Base-by-base conservation (phyloP, 2,113 vertebrate species). In the Anarrhichthys ocellatus region DNA sequence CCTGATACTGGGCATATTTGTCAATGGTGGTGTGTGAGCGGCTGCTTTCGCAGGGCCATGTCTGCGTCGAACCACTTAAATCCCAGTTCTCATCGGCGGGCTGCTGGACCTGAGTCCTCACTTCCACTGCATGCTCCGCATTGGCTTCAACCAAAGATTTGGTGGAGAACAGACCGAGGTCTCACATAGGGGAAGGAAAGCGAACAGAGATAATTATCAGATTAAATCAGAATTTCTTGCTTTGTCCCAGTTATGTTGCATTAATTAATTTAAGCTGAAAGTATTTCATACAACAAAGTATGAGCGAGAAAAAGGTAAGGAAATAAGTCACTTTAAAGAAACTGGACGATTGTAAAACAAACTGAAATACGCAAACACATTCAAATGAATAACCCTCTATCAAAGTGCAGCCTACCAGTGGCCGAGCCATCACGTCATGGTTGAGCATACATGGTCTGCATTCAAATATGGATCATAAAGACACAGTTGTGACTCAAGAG, bases 41-140 rank as follows among this genome's bases (percentile, higher is more conserved):
- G 88, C 97, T 97, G 91, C 97, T 98, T 85, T 97, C 97, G 0
- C 97, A 98, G 10, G 96, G 97, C 97, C 97, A 98, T 2, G 97
- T 95, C 90, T 98, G 97, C 0, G 89, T 76, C 0, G 95, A 96
- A 22, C 96, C 95, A 0, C 90, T 94, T 40, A 93, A 46, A 73
- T 97, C 96, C 97, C 97, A 98, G 94, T 98, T 98, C 91, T 98
- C 96, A 15, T 98, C 97, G 0, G 97, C 97, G 0, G 97, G 97
- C 93, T 98, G 97, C 93, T 97, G 97, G 46, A 97, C 96, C 91
- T 98, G 97, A 17, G 97, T 97, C 70, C 97, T 96, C 48, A 98
- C 97, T 76, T 98, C 97, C 83, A 98, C 97, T 0, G 96, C 93
- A 14, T 98, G 97, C 6, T 98, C 97, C 0, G 95, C 93, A 11